Base-by-base conservation (phyloP, 2,113 vertebrate genomes). In the Mirounga angustirostris region DNA sequence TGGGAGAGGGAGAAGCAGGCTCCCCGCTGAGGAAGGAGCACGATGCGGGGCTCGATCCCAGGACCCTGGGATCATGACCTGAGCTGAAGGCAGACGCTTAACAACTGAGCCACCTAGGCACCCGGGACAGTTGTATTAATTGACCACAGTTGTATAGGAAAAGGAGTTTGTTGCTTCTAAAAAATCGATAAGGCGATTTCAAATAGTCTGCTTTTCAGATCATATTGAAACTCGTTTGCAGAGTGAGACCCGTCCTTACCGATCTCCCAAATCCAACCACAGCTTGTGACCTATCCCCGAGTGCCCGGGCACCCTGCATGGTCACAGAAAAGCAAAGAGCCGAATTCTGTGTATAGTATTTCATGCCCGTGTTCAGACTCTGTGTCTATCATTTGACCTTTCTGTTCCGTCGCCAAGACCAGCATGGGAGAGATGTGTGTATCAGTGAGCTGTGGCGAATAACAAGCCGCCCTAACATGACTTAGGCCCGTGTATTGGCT, bases 401-500 rank as follows among this genome's bases (percentile, higher is more conserved):
- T 6, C 21, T 21, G 8, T 52, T 40, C 63, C 0, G 7, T 36
- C 56, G 7, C 81, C 14, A 8, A 4, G 7, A 22, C n/a, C 36
- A 18, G 10, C 22, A 16, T 5, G 11, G 15, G 24, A 11, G 6
- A n/a, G 36, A 13, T 7, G 4, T 87, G 33, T 15, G 36, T 16
- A 8, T 54, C 58, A 3, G 36, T 67, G 33, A 84, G 73, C 36
- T 21, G 24, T 79, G 78, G n/a, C 43, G 18, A 82, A 54, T 30
- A 56, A 80, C 43, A 69, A 30, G 14, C 21, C 43, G 1, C 8
- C n/a, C 8, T 21, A 67, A 28, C n/a, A 21, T 4, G 26, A 65
- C 3, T 1, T 26, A 5, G 4, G 1, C 19, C 22, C 0, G 26
- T 8, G 7, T 24, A 40, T n/a, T 12, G 26, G 82, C 76, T 52